Conservation (phyloP, 2,888 invertebrate genomes). For the Cantharis rufa region DNA sequence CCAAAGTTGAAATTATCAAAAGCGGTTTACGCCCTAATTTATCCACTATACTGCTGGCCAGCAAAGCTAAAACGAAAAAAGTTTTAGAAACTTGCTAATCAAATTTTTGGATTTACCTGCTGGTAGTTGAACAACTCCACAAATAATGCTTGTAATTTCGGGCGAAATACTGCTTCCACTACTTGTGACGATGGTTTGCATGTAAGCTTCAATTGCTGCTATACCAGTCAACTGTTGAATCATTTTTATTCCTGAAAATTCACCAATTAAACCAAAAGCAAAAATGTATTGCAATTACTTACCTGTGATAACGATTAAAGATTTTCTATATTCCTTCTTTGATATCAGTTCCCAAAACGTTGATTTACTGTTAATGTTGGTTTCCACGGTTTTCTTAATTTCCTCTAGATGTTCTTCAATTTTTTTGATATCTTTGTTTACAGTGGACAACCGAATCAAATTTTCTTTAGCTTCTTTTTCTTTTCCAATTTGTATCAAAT, state of each 20-base stretch:
- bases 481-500: conserved; percentile 48
- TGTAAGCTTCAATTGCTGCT: conserved; percentile 63
- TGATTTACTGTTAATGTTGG: conserved; percentile 49
- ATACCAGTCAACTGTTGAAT: conserved; percentile 65
- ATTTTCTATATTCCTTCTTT: conserved; percentile 34
- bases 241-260: conserved; percentile 59
- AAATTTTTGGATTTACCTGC: conserved; percentile 42
- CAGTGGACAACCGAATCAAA: conserved; percentile 32
- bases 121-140: conserved; percentile 62
- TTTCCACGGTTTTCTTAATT: conserved; percentile 45
- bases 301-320: conserved; percentile 58
- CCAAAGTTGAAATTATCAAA: conserved; percentile 60
- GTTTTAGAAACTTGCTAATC: background rate
- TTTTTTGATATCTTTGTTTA: conserved; percentile 32
- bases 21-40: conserved; percentile 61
- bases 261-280: background rate
- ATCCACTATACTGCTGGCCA: conserved; percentile 50
- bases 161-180: conserved; percentile 60
- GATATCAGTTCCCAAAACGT: conserved; percentile 48
- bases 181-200: conserved; percentile 63
- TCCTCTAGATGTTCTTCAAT: conserved; percentile 43
- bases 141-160: conserved; percentile 61
- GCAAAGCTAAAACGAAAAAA: conserved; percentile 15
- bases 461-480: conserved; percentile 47
- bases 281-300: conserved; percentile 22